These are phyloP conservation scores for Hypercompe scribonia DNA, from an alignment of 2,888 invertebrate genomes.

Conservation along the genomic window DNA sequence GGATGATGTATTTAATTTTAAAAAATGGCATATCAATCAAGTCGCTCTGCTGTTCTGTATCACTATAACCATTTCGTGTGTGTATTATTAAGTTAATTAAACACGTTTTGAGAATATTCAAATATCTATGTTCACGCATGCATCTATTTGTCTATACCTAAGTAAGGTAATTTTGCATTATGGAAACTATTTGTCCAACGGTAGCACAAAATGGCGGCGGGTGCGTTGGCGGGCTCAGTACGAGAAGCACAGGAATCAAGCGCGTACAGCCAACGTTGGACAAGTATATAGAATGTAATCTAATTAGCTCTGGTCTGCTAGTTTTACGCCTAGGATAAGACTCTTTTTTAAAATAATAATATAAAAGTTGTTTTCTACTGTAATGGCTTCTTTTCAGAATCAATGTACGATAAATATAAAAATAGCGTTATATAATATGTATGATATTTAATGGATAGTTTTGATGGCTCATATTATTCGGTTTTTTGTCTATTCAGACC, in stretches of 20 bases:
- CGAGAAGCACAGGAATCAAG: slow-evolving; percentile 28
- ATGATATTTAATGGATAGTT: slow-evolving; percentile 72
- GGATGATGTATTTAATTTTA: slow-evolving; percentile 42
- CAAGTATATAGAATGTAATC: slow-evolving; percentile 60
- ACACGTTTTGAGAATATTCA: slow-evolving; percentile 48
- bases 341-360: slow-evolving; percentile 70
- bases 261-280: slow-evolving; percentile 55
- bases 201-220: slow-evolving; percentile 49
- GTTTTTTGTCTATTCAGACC: slow-evolving; percentile 79
- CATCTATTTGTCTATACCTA: slow-evolving; percentile 69
- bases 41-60: slow-evolving; percentile 57
- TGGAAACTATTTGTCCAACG: slow-evolving; percentile 66
- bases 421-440: slow-evolving; percentile 67
- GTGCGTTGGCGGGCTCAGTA: slow-evolving; percentile 44
- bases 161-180: slow-evolving; percentile 64
- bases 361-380: slow-evolving; percentile 80
- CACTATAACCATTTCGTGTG: slow-evolving; percentile 42
- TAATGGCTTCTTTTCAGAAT: slow-evolving; percentile 81
- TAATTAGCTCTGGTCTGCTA: slow-evolving; percentile 78
- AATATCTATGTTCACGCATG: slow-evolving; percentile 62
- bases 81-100: slow-evolving; percentile 51
- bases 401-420: slow-evolving; percentile 72
- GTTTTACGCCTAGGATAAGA: slow-evolving; percentile 75
- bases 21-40: slow-evolving; percentile 60
- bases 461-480: slow-evolving; percentile 65